Evolutionary conservation across 37 sponge, comb jelly and placozoan species (phyloP).

Genomic region (Amphimedon queenslandica): DNA sequence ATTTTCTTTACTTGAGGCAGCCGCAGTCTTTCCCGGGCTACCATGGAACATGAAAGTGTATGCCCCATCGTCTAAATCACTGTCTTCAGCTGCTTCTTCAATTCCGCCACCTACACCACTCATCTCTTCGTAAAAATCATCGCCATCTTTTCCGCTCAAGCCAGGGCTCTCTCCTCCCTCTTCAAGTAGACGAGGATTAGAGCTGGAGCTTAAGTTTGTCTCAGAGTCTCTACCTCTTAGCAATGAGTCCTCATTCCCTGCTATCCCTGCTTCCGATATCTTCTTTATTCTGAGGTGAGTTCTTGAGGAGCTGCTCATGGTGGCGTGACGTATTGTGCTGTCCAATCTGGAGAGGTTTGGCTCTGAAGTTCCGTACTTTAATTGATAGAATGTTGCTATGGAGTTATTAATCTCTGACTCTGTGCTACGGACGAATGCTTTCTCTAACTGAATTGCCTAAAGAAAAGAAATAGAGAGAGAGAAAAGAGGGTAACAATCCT

Average conservation of each 20-base stretch:
- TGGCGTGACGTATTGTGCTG: slow-evolving; percentile 36
- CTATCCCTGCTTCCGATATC: neutral
- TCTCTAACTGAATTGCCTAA: slow-evolving; percentile 3
- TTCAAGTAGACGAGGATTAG: too few relatives aligned
- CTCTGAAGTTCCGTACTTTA: slow-evolving; percentile 43
- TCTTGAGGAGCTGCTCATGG: neutral
- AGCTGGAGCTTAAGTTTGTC: neutral
- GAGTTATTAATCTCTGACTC: neutral
- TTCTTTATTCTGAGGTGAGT: neutral
- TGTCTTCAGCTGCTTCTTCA: neutral
- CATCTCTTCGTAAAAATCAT: neutral
- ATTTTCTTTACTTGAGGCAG: neutral
- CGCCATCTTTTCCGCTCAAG: too few relatives aligned
- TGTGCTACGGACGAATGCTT: neutral
- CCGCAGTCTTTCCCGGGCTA: too few relatives aligned
- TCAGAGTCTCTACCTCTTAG: neutral
- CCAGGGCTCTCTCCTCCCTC: too few relatives aligned
- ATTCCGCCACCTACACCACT: neutral
- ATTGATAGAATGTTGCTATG: slow-evolving; percentile 31
- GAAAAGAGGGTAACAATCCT: too few relatives aligned
- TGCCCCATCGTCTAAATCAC: neutral
- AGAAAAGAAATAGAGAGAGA: too few relatives aligned
- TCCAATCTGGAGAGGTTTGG: slow-evolving; percentile 36
- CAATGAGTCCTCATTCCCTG: neutral
- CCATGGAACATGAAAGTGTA: neutral